A percentile compares a stretch with the other conserved stretches of the same genome.
Evolutionary conservation across 2,113 vertebrate genomes (phyloP).

Genomic region (Tragelaphus buxtoni): DNA sequence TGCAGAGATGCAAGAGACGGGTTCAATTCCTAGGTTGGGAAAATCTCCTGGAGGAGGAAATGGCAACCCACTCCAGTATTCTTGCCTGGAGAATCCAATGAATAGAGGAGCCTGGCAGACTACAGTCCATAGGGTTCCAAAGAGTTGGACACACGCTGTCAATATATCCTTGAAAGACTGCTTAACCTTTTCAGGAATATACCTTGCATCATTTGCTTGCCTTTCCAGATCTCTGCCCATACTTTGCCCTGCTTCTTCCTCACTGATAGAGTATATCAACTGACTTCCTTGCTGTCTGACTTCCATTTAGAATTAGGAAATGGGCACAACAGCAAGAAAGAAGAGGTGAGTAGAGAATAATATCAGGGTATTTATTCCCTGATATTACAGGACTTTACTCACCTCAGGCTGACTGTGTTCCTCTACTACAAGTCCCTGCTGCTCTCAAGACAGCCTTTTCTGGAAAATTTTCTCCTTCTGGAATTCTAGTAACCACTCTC

Average conservation of each 20-base stretch:
- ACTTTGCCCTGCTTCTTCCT: not conserved
- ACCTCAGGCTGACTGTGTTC: not conserved
- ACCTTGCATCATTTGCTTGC: not conserved
- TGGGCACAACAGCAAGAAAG: not conserved
- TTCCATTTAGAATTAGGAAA: not conserved
- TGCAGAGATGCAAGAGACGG: not conserved
- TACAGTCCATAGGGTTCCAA: not conserved
- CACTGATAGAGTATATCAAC: not conserved
- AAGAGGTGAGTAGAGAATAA: not conserved
- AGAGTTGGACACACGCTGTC: not conserved
- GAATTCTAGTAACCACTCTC: not conserved
- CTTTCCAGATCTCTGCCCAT: not conserved
- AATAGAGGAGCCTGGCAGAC: not conserved
- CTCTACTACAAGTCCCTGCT: not conserved
- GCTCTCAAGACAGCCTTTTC: not conserved
- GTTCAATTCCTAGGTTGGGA: not conserved
- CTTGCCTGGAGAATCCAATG: not conserved
- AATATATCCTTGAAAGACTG: not conserved
- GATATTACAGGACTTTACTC: not conserved
- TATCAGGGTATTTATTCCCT: not conserved
- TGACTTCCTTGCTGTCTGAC: not conserved
- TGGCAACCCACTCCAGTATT: not conserved
- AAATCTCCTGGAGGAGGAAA: not conserved
- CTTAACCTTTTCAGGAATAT: not conserved
- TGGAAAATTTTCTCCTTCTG: not conserved